Conservation (phyloP, 2,797 vertebrate species). For the Todus mexicanus region DNA sequence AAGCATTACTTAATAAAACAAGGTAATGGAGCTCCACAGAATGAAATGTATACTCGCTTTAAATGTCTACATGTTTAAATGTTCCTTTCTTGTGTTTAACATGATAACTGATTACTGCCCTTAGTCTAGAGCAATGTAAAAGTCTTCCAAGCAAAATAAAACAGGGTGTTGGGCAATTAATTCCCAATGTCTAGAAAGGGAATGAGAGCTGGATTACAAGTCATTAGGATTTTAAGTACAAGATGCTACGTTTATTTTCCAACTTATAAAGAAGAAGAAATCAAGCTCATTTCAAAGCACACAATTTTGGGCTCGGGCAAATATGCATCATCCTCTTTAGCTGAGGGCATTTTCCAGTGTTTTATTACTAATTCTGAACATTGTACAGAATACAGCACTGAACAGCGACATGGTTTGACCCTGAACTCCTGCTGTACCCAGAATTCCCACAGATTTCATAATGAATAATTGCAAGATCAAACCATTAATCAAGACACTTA, state of each 20-base stretch:
- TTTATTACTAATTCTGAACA: background rate
- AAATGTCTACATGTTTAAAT: background rate
- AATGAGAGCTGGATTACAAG: background rate
- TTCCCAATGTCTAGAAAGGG: background rate
- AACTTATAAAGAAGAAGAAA: background rate
- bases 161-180: background rate
- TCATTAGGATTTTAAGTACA: background rate
- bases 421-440: background rate
- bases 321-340: background rate
- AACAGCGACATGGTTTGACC: background rate
- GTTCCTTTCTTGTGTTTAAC: background rate
- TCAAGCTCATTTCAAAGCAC: background rate
- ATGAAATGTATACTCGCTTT: background rate
- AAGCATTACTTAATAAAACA: background rate
- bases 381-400: background rate
- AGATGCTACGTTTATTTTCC: background rate
- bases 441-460: background rate
- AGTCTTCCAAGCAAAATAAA: conserved; percentile 20
- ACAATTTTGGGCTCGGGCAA: background rate
- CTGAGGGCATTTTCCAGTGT: background rate
- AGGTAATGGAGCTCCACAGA: background rate
- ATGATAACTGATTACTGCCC: background rate
- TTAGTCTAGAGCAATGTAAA: background rate
- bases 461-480: conserved; percentile 43
- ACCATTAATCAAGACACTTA: conserved; percentile 20